Conservation (phyloP, 2,113 vertebrate species). For the Crotalus horridus region DNA sequence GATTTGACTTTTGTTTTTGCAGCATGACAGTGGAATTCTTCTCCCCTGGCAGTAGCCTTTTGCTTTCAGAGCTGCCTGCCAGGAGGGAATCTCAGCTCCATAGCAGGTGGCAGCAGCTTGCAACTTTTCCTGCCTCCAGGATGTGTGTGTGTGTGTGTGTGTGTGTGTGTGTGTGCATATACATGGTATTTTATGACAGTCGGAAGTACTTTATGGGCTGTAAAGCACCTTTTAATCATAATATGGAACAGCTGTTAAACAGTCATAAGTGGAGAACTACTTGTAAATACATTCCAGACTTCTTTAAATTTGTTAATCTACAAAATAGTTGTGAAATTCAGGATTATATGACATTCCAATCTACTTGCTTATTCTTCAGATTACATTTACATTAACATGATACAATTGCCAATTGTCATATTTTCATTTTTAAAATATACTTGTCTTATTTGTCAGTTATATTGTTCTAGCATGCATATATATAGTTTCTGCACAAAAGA, state of each 20-base stretch:
- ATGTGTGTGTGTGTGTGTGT: too few relatives aligned
- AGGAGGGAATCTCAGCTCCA: background rate
- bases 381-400: background rate
- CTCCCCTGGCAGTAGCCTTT: background rate
- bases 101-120: background rate
- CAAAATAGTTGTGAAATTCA: background rate
- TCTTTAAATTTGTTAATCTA: background rate
- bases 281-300: background rate
- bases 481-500: background rate
- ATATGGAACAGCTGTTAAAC: background rate
- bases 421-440: background rate
- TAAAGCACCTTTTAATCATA: background rate
- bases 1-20: background rate
- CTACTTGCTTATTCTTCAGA: background rate
- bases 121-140: too few relatives aligned
- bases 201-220: background rate
- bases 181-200: background rate
- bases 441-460: background rate
- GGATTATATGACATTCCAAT: background rate
- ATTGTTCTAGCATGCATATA: background rate
- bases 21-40: background rate
- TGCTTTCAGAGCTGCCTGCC: background rate
- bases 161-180: too few relatives aligned
- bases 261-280: background rate
- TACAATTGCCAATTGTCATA: background rate